These are phyloP conservation scores for Erythrolamprus reginae DNA, from an alignment of 2,113 vertebrate genomes.

Conservation along the genomic window DNA sequence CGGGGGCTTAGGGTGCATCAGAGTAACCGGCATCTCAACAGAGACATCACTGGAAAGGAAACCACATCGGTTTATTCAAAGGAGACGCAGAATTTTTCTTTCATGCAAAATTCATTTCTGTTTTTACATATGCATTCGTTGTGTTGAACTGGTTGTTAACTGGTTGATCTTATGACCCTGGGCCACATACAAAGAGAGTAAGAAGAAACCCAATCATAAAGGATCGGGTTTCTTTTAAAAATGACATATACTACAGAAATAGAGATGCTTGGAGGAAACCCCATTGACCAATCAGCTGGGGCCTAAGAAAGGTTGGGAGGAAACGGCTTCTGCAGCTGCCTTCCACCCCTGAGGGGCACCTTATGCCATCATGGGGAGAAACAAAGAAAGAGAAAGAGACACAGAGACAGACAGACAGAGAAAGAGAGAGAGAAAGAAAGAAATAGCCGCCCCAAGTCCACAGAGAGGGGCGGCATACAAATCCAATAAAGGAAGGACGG, in stretches of 20 bases:
- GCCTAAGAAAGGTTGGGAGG: neutral
- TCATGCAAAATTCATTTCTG: neutral
- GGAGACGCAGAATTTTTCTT: neutral
- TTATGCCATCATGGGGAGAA: neutral
- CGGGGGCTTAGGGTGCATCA: slow-evolving; percentile 86
- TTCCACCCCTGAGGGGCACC: neutral
- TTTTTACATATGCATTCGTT: neutral
- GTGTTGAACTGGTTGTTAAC: neutral
- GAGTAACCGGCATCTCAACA: slow-evolving; percentile 78
- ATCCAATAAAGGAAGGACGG: too few species aligned
- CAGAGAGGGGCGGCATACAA: too few species aligned
- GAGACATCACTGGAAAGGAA: slow-evolving; percentile 71
- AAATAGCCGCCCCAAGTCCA: too few species aligned
- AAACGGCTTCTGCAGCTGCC: neutral
- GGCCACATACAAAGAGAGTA: neutral
- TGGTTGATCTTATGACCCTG: neutral
- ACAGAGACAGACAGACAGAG: too few species aligned
- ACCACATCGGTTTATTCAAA: neutral
- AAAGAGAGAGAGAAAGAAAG: too few species aligned
- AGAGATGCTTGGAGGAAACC: neutral
- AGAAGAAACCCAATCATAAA: neutral
- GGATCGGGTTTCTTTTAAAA: neutral
- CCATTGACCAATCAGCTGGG: neutral
- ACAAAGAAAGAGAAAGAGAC: too few species aligned
- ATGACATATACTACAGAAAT: neutral